A percentile compares a stretch with the other conserved stretches of the same genome.
phyloP scores from a whole-genome alignment of 2,888 invertebrate genomes.

The Napeogenes inachia region DNA sequence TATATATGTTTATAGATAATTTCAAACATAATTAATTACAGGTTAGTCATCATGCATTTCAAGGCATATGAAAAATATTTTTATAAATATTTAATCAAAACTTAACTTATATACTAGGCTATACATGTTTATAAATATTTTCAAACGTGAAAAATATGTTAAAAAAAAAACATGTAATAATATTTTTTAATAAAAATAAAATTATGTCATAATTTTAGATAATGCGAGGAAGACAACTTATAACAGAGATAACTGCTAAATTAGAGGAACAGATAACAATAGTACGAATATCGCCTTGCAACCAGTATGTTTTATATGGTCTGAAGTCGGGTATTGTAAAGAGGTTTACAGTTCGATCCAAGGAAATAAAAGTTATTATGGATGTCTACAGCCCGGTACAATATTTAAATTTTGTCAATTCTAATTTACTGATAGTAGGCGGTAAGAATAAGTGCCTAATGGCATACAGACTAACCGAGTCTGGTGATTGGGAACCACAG shows the following conservation, averaged over 20 bases:
- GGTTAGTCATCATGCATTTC: no score
- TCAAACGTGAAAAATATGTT: no score
- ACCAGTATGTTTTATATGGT: constrained; percentile 70
- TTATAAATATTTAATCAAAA: no score
- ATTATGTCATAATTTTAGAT: constrained; percentile 50
- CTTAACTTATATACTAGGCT: no score
- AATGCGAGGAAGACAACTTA: constrained; percentile 62
- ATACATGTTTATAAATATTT: no score
- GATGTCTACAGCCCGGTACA: constrained; percentile 61
- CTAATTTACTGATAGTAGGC: constrained; percentile 56
- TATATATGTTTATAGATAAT: no score
- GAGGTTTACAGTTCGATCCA: constrained; percentile 59
- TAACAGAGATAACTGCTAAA: constrained; percentile 63
- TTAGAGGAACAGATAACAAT: constrained; percentile 63
- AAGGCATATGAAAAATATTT: no score
- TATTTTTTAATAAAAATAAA: no score
- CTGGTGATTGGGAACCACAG: constrained; percentile 54
- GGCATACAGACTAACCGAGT: constrained; percentile 50
- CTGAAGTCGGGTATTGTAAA: constrained; percentile 63
- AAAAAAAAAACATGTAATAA: no score
- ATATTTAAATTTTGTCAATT: constrained; percentile 60
- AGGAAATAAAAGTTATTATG: constrained; percentile 54
- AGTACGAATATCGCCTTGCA: constrained; percentile 70
- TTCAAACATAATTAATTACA: no score
- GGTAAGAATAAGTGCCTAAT: constrained; percentile 63